Conservation (phyloP, 2,113 vertebrate genomes). For the Ploceus nigricollis region DNA sequence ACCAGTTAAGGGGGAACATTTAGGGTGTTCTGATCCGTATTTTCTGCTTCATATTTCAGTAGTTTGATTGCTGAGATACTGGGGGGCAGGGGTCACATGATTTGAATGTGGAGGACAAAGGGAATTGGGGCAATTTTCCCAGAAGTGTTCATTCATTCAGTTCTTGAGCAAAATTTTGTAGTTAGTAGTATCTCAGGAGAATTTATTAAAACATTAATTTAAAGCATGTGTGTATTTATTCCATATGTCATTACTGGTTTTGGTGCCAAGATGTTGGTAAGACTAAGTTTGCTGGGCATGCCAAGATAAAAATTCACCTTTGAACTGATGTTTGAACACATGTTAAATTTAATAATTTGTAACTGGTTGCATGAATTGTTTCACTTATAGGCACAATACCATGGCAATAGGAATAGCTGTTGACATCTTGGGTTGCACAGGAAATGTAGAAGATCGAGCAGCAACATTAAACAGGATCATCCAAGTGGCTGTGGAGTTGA, state of each 20-base stretch:
- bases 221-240: neutral
- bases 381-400: slow-evolving; percentile 83
- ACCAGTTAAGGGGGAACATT: neutral
- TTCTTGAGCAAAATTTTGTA: neutral
- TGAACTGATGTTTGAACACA: neutral
- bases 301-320: neutral
- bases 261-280: neutral
- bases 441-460: slow-evolving; percentile 85
- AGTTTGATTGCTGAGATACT: neutral
- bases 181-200: neutral
- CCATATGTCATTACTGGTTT: neutral
- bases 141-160: neutral
- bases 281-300: neutral
- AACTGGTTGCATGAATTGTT: neutral
- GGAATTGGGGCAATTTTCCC: neutral
- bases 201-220: neutral
- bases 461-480: slow-evolving; percentile 90
- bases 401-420: slow-evolving; percentile 95
- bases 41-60: neutral
- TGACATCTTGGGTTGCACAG: slow-evolving; percentile 93
- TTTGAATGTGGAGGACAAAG: neutral
- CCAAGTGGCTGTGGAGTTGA: slow-evolving; percentile 90
- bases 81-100: neutral
- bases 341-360: neutral
- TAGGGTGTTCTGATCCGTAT: neutral